Evolutionary conservation across 2,888 invertebrate species (phyloP).

Genomic region (Leptarthrus brevirostris): DNA sequence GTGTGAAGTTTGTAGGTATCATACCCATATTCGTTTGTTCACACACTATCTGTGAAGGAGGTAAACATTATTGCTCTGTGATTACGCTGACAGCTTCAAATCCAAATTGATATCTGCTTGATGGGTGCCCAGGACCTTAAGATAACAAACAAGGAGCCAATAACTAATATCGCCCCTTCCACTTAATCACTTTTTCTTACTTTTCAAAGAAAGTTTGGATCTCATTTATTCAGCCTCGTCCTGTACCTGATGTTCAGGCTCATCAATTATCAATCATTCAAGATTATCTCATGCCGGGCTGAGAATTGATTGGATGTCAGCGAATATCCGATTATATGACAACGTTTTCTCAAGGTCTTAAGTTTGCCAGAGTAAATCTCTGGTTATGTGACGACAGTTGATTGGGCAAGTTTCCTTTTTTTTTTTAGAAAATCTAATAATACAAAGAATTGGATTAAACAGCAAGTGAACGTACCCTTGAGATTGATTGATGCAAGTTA

Average conservation of each 20-base stretch:
- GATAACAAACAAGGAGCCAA: not conserved
- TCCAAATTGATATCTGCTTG: slow-evolving; percentile 51
- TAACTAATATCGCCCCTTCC: slow-evolving; percentile 21
- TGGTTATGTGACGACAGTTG: too few relatives aligned
- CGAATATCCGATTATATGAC: slow-evolving; percentile 3
- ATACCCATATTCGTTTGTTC: not conserved
- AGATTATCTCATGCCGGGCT: slow-evolving; percentile 33
- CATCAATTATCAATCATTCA: slow-evolving; percentile 40
- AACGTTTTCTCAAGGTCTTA: slow-evolving; percentile 3
- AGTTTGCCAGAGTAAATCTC: too few relatives aligned
- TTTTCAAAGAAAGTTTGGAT: not conserved
- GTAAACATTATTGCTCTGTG: not conserved
- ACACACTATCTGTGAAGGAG: not conserved
- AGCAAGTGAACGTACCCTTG: too few relatives aligned
- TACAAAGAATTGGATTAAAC: too few relatives aligned
- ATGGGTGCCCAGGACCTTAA: slow-evolving; percentile 29
- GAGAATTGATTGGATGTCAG: slow-evolving; percentile 36
- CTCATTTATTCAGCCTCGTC: not conserved
- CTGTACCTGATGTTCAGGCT: slow-evolving; percentile 34
- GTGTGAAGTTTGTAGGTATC: slow-evolving; percentile 10
- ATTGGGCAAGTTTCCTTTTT: too few relatives aligned
- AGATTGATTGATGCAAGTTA: too few relatives aligned
- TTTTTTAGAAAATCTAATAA: too few relatives aligned
- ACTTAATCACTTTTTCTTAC: not conserved
- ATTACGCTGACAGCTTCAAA: slow-evolving; percentile 50